Evolutionary conservation across 37 sponge, comb jelly and placozoan species (phyloP).

Genomic region (Ianthella basta): DNA sequence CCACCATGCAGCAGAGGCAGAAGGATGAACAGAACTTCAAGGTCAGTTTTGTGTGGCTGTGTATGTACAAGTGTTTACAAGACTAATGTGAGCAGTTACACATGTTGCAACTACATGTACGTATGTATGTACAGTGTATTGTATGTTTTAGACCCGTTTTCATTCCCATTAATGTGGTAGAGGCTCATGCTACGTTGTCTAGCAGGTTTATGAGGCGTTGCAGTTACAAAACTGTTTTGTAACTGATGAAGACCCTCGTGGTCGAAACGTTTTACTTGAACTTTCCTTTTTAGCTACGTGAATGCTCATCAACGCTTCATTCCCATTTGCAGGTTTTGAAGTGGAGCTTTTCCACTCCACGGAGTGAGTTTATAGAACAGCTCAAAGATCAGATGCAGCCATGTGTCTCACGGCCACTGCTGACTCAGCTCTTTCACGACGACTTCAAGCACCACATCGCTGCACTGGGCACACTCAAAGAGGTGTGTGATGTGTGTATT

Average conservation of each 20-base stretch:
- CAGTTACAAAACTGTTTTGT: no score
- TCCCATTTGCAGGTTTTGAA: constrained; percentile 63
- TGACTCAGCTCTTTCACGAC: constrained; percentile 77
- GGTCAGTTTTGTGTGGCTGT: no score
- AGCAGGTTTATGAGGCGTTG: no score
- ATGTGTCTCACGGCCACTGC: constrained; percentile 64
- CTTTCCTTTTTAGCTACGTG: background rate
- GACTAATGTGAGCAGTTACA: no score
- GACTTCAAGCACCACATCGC: constrained; percentile 89
- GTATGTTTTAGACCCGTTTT: background rate
- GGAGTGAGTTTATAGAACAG: constrained; percentile 85
- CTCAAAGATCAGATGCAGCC: constrained; percentile 86
- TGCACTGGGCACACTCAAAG: constrained; percentile 69
- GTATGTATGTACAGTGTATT: background rate
- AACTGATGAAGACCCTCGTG: background rate
- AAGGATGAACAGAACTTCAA: constrained; percentile 81
- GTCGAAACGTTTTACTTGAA: background rate
- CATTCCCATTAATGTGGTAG: no score
- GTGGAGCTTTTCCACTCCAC: constrained; percentile 87
- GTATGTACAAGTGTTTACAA: no score
- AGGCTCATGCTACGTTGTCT: no score
- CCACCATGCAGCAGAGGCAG: constrained; percentile 55
- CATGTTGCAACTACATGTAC: background rate
- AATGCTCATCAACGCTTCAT: no score
- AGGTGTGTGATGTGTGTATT: constrained; percentile 36